Percentiles rank a stretch among this genome's conserved stretches.
These are phyloP conservation scores for Brachyopa scutellaris DNA, from an alignment of 2,888 invertebrate genomes.

Conservation along the genomic window DNA sequence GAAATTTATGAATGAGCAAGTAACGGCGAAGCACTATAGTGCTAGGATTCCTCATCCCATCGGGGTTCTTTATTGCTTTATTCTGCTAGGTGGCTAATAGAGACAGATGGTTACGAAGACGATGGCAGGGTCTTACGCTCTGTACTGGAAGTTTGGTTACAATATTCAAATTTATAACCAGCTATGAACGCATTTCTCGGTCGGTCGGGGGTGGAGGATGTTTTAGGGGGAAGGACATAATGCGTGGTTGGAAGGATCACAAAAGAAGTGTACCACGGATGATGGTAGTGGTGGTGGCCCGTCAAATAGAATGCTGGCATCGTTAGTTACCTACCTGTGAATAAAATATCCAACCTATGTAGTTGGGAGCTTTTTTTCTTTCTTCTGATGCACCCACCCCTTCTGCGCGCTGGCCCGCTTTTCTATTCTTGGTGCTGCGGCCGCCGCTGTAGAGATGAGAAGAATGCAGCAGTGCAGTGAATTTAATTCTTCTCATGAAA, in stretches of 20 bases:
- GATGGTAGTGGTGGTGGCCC: conserved; percentile 34
- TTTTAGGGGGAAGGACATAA: conserved; percentile 20
- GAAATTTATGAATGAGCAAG: conserved; percentile 71
- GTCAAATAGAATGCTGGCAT: conserved; percentile 58
- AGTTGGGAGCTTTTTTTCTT: conserved; percentile 37
- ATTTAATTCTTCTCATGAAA: conserved; percentile 67
- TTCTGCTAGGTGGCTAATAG: conserved; percentile 64
- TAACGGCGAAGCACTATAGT: conserved; percentile 27
- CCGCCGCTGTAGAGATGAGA: not conserved
- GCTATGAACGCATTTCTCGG: conserved; percentile 59
- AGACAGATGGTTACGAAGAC: conserved; percentile 65
- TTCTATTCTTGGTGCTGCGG: conserved; percentile 33
- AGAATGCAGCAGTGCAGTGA: conserved; percentile 54
- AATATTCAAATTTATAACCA: conserved; percentile 70
- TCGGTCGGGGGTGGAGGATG: too few species aligned
- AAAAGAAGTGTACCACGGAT: conserved; percentile 36
- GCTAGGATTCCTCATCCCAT: conserved; percentile 1
- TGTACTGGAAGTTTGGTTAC: conserved; percentile 43
- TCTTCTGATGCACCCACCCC: too few species aligned
- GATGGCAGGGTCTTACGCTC: conserved; percentile 31
- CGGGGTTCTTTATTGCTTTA: conserved; percentile 49
- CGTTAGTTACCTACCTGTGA: conserved; percentile 71
- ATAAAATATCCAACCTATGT: conserved; percentile 69
- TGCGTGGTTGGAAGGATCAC: conserved; percentile 62
- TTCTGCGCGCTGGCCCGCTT: not conserved